Percentiles rank a stretch among this genome's conserved stretches.
Evolutionary conservation across 2,113 vertebrate species (phyloP).

Genomic region (Trematocara variabile): DNA sequence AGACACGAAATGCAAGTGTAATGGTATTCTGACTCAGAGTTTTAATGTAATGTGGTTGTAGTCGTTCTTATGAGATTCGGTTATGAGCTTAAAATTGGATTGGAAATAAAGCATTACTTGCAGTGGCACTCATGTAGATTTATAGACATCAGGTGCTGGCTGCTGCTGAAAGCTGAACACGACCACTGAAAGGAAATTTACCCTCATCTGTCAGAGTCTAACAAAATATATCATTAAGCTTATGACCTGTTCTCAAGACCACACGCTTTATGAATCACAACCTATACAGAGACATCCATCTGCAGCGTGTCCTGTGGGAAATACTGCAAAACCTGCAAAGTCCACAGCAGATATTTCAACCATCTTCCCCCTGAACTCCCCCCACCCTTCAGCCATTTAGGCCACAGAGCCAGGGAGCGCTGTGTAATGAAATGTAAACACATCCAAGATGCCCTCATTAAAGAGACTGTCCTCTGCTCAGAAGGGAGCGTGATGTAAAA

Average conservation of each 20-base stretch:
- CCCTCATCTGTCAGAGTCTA: not conserved
- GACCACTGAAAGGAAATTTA: not conserved
- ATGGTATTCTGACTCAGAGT: not conserved
- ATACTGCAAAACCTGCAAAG: not conserved
- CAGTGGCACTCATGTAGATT: not conserved
- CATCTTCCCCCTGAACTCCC: not conserved
- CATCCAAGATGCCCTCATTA: conserved; percentile 36
- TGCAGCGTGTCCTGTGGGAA: not conserved
- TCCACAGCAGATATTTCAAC: not conserved
- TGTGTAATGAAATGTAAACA: conserved; percentile 60
- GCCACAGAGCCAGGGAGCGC: not conserved
- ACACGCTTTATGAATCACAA: not conserved
- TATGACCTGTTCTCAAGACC: not conserved
- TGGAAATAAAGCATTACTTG: conserved; percentile 16
- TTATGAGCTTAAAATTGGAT: conserved; percentile 10
- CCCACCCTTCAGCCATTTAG: not conserved
- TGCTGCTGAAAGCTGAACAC: not conserved
- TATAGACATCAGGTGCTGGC: not conserved
- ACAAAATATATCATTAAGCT: not conserved
- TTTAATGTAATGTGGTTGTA: conserved; percentile 1
- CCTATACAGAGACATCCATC: not conserved
- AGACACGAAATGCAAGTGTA: not conserved
- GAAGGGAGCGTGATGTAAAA: conserved; percentile 14
- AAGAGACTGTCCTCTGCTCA: conserved; percentile 26
- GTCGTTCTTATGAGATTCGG: not conserved